phyloP scores from a whole-genome alignment of 2,113 vertebrate genomes.

The Centropus bengalensis region DNA sequence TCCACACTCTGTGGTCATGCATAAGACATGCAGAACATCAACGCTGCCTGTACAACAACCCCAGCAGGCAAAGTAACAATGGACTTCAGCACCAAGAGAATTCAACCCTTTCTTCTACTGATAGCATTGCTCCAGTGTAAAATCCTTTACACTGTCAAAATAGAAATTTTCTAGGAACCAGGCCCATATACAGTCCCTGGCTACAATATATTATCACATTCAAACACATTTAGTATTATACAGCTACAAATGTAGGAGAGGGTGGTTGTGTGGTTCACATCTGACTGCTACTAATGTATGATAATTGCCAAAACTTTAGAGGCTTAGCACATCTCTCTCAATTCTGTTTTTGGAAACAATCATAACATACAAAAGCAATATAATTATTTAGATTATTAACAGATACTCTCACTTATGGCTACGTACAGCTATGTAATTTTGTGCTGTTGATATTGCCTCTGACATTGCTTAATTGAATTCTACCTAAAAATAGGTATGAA shows the following conservation, averaged over 20 bases:
- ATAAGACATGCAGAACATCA: not conserved
- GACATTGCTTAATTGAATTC: not conserved
- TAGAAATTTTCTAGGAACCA: not conserved
- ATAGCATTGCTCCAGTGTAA: not conserved
- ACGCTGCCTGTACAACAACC: not conserved
- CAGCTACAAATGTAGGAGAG: constrained; percentile 5
- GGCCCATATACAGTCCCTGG: not conserved
- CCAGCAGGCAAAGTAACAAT: not conserved
- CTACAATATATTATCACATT: constrained; percentile 13
- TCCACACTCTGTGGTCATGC: not conserved
- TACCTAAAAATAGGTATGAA: not conserved
- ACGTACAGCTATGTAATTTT: not conserved
- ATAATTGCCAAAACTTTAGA: not conserved
- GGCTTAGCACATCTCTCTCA: constrained; percentile 4
- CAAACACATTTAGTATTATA: constrained; percentile 33
- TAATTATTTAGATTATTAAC: not conserved
- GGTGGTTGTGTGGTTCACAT: constrained; percentile 28
- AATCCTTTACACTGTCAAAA: not conserved
- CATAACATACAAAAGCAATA: not conserved
- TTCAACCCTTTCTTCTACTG: not conserved
- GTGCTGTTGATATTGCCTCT: not conserved
- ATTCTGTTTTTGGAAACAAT: constrained; percentile 12
- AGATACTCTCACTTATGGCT: not conserved
- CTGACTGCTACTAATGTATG: constrained; percentile 31
- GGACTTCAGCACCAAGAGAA: not conserved